Percentiles rank a stretch among this genome's conserved stretches.
These are phyloP conservation scores for Melanotus villosus DNA, from an alignment of 2,888 invertebrate genomes.

Conservation along the genomic window DNA sequence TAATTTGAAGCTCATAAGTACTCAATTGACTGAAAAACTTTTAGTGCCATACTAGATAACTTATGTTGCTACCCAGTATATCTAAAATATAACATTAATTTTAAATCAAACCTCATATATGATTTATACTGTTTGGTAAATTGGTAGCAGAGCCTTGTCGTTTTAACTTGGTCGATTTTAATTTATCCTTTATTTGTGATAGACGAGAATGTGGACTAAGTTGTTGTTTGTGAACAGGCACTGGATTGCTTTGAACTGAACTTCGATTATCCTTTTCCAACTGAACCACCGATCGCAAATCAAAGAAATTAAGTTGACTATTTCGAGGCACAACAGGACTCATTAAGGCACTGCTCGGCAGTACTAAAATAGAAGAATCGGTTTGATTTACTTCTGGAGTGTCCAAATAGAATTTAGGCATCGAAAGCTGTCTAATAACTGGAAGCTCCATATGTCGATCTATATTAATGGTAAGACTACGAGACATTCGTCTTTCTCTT, in stretches of 20 bases:
- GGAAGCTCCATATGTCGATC: slow-evolving; percentile 61
- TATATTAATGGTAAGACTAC: slow-evolving; percentile 62
- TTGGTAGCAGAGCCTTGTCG: slow-evolving; percentile 37
- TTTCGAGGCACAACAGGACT: slow-evolving; percentile 61
- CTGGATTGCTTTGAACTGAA: background rate
- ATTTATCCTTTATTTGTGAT: slow-evolving; percentile 37
- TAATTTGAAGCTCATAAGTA: no score
- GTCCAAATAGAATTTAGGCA: slow-evolving; percentile 67
- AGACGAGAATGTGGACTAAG: slow-evolving; percentile 28
- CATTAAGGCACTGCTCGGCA: slow-evolving; percentile 58
- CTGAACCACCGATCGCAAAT: slow-evolving; percentile 66
- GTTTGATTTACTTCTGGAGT: slow-evolving; percentile 64
- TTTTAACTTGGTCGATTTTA: slow-evolving; percentile 39
- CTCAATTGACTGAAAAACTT: no score
- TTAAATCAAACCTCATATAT: slow-evolving; percentile 32
- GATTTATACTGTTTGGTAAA: slow-evolving; percentile 44
- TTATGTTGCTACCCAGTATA: no score
- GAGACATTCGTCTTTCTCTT: slow-evolving; percentile 64
- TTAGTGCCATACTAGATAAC: no score
- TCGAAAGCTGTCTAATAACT: slow-evolving; percentile 65
- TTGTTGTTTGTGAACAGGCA: slow-evolving; percentile 45
- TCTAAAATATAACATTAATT: no score
- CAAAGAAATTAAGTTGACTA: slow-evolving; percentile 58
- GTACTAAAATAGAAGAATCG: slow-evolving; percentile 57
- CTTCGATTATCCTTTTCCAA: slow-evolving; percentile 60